A percentile compares a stretch with the other conserved stretches of the same genome.
Evolutionary conservation across 2,888 invertebrate genomes (phyloP).

Genomic region (Mimachlamys varia): DNA sequence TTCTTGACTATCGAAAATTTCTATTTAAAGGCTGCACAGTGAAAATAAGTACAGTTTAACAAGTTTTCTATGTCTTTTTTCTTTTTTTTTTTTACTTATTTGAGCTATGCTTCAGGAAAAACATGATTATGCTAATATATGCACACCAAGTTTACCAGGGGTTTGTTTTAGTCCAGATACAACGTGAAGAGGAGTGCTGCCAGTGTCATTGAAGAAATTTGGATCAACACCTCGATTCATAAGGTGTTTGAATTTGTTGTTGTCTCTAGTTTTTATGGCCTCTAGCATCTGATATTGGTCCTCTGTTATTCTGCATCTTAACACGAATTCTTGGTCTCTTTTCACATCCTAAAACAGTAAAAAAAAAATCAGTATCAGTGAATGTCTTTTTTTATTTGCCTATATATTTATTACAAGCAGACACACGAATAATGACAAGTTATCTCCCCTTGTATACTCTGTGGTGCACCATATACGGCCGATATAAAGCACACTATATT

Average conservation of each 20-base stretch:
- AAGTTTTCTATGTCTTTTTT: too few species aligned
- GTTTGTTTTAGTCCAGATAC: constrained; percentile 47
- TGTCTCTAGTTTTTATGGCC: constrained; percentile 55
- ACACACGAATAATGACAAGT: too few species aligned
- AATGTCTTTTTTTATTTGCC: background rate
- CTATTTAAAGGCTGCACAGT: too few species aligned
- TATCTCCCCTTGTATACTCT: too few species aligned
- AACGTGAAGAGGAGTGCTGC: constrained; percentile 63
- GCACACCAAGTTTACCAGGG: background rate
- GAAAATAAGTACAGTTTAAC: too few species aligned
- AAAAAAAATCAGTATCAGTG: background rate
- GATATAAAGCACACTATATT: too few species aligned
- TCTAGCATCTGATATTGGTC: constrained; percentile 58
- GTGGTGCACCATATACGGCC: too few species aligned
- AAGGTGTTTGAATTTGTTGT: constrained; percentile 57
- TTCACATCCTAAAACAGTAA: constrained; percentile 41
- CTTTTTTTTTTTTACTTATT: too few species aligned
- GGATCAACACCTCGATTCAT: constrained; percentile 64
- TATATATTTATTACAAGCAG: too few species aligned
- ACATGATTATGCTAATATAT: too few species aligned
- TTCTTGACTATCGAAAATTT: too few species aligned
- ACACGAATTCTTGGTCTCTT: constrained; percentile 49
- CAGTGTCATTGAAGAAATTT: constrained; percentile 58
- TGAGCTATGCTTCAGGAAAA: too few species aligned
- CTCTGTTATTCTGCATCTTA: constrained; percentile 47